Base-by-base conservation (phyloP, 2,888 invertebrate genomes). In the Barypeithes pellucidus region DNA sequence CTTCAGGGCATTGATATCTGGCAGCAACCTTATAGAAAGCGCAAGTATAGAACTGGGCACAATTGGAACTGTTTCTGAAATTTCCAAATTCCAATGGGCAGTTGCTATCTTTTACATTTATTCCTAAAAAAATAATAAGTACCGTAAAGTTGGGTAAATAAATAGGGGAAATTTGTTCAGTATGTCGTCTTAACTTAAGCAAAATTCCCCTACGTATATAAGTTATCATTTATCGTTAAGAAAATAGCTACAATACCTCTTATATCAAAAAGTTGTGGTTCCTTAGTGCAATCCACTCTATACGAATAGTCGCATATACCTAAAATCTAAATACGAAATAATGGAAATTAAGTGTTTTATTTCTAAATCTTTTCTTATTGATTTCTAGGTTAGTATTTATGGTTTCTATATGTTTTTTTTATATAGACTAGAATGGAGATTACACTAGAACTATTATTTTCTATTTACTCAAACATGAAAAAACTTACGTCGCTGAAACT, bases 11-110 rank as follows among this genome's bases (percentile, higher is more conserved):
- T 76, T 87, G 86, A 85, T 92, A 91, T 83, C 87, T 89, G 84
- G 73, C 89, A 84, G 82, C 87, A 84, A 79, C 69, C 74, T 78
- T 79, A 45, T 79, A 73, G 9, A 73, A 75, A 11, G 90, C 88
- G 80, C 93, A 93, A 43, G 91, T 88, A 84, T 88, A 92, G 86
- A 92, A 93, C 81, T 89, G 89, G 73, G 89, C 89, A 81, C 93
- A 93, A 82, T 91, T 88, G 22, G 84, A 85, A 69, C 87, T 85
- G 83, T 89, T 91, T 76, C 91, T 87, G 85, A 90, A 92, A 0
- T 89, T 88, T 54, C 91, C 90, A 81, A 89, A 90, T 73, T 89
- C 87, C 66, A 88, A 87, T 18, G 86, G 89, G 81, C 92, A 92
- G 12, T 84, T 79, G 20, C 29, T 66, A 20, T 24, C 11, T 50